Conservation (phyloP, 2,797 vertebrate species). For the Pterois miles region DNA sequence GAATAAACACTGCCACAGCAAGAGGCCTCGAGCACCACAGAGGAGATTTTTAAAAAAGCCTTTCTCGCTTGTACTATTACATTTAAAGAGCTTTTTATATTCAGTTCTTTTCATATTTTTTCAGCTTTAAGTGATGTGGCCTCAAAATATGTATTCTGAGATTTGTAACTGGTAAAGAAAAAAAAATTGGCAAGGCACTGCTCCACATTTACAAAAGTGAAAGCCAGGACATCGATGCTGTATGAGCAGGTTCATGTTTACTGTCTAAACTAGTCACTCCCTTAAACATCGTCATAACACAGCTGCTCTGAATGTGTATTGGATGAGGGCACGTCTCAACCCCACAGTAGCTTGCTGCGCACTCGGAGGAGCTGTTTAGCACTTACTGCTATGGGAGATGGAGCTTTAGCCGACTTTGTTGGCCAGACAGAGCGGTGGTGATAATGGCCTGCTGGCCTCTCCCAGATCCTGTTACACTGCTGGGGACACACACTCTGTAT, state of each 20-base stretch:
- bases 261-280: not conserved
- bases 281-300: conserved; percentile 9
- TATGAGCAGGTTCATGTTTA: not conserved
- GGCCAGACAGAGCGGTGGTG: conserved; percentile 59
- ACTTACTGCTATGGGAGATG: conserved; percentile 52
- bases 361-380: conserved; percentile 43
- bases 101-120: not conserved
- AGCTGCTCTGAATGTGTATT: conserved; percentile 23
- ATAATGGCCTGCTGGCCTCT: conserved; percentile 73
- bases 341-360: conserved; percentile 26
- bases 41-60: not conserved
- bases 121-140: not conserved
- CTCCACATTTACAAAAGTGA: conserved; percentile 11
- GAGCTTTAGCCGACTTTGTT: conserved; percentile 59
- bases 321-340: conserved; percentile 12
- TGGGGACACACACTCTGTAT: conserved; percentile 76
- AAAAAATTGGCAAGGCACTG: not conserved
- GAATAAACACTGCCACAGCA: conserved; percentile 12
- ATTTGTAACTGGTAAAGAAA: not conserved
- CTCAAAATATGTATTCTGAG: not conserved
- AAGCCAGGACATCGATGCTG: not conserved
- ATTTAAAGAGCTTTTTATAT: not conserved
- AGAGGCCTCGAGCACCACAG: not conserved
- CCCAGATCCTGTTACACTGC: conserved; percentile 78
- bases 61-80: not conserved